Base-by-base conservation (phyloP, 2,888 invertebrate species). In the Sminthurinus aureus region DNA sequence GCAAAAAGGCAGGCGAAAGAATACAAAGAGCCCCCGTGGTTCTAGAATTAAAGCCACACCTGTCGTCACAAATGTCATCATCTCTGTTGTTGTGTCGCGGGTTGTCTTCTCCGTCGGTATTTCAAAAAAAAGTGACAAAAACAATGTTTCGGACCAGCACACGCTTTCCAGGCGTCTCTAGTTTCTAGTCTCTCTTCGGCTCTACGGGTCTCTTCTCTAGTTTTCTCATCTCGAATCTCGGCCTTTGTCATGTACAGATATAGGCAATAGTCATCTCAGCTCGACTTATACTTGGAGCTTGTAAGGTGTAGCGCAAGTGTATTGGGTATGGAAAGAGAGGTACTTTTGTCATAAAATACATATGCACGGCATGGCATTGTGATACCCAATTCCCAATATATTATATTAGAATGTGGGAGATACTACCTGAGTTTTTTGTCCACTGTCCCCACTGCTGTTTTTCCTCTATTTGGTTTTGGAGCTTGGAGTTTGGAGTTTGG, bases 11-110 rank as follows among this genome's bases (percentile, higher is more conserved):
- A 38, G 26, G 79, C 82, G 76, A 82, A 74, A 82, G 75, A 51
- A 38, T n/a, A 82, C 82, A 82, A 82, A 82, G 74, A 58, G 66
- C 77, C 82, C 82, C 66, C 66, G 78, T 66, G 50, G 82, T 67
- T 67, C 38, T 69, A 20, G n/a, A 76, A 76, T 82, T 38, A 77
- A 82, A 82, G 76, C 82, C 82, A 82, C 82, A 82, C 82, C 82
- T 82, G 82, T 82, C 82, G 82, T 82, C 82, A 82, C 76, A 76
- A 38, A 78, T 82, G 82, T 82, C 82, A 82, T 82, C 82, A 82
- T 82, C 82, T 82, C 82, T 78, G 51, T 82, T 77, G 69, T 77
- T 77, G 69, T 77, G 64, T 69, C 78, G 26, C 51, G 71, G 18
- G 20, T 24, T 66, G 9, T 73, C 73, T 77, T 52, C 71, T 22